Evolutionary conservation across 2,888 invertebrate species (phyloP).

Genomic region (Drosophila trichaetosa): DNA sequence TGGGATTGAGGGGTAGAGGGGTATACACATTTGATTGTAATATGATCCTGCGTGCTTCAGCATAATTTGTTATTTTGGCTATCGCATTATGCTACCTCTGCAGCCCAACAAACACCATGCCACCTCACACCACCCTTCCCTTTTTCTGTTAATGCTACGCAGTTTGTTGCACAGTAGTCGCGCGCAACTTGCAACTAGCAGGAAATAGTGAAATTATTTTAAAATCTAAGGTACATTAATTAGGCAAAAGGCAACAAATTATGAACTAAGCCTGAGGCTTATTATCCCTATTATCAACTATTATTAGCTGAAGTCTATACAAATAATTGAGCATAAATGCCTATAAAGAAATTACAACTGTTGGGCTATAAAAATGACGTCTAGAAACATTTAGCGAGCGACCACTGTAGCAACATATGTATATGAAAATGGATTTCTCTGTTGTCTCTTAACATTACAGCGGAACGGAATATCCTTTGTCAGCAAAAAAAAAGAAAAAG

Average conservation of each 20-base stretch:
- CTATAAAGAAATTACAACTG: neutral
- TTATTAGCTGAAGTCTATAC: no score
- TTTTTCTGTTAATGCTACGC: slow-evolving; percentile 22
- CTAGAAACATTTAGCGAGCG: neutral
- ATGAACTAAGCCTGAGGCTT: no score
- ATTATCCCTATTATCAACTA: no score
- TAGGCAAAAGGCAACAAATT: neutral
- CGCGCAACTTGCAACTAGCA: neutral
- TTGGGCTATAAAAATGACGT: neutral
- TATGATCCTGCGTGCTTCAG: slow-evolving; percentile 73
- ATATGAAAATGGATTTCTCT: slow-evolving; percentile 25
- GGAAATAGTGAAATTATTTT: neutral
- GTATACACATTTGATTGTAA: slow-evolving; percentile 47
- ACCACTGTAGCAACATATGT: slow-evolving; percentile 2
- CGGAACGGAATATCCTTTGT: slow-evolving; percentile 53
- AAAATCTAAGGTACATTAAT: neutral
- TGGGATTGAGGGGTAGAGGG: neutral
- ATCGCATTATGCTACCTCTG: slow-evolving; percentile 55
- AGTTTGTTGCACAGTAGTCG: slow-evolving; percentile 2
- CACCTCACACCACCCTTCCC: neutral
- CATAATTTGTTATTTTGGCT: slow-evolving; percentile 76
- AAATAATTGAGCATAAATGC: neutral
- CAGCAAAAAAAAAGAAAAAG: slow-evolving; percentile 17
- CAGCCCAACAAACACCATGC: neutral
- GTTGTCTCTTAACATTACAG: slow-evolving; percentile 20